phyloP scores from a whole-genome alignment of 2,113 vertebrate species.

The Apistogramma diplotaenia region DNA sequence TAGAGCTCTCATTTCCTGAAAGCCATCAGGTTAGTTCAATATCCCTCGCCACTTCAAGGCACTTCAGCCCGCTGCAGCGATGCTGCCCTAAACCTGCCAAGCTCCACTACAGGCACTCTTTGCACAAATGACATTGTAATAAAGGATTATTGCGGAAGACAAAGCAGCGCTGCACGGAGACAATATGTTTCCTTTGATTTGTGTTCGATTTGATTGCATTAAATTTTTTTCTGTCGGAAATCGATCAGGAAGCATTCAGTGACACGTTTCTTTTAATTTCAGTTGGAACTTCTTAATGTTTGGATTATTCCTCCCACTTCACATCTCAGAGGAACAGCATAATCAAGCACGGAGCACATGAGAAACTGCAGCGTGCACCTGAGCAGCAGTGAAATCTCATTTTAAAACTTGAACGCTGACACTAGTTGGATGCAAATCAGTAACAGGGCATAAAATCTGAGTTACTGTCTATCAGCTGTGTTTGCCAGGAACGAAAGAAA shows the following conservation, averaged over 20 bases:
- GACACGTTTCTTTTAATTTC: slow-evolving; percentile 16
- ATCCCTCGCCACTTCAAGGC: not conserved
- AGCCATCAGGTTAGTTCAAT: slow-evolving; percentile 1
- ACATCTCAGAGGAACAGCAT: slow-evolving; percentile 32
- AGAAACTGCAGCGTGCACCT: not conserved
- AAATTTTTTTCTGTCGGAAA: not conserved
- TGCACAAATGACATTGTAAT: not conserved
- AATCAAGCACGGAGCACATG: slow-evolving; percentile 12
- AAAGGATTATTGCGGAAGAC: not conserved
- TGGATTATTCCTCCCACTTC: slow-evolving; percentile 41
- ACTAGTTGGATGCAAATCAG: not conserved
- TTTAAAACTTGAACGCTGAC: slow-evolving; percentile 1
- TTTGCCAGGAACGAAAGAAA: not conserved
- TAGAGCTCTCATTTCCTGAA: slow-evolving; percentile 12
- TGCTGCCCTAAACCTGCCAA: not conserved
- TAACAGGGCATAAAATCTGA: too few species aligned
- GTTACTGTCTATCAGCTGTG: not conserved
- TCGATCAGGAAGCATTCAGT: not conserved
- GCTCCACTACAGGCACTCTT: not conserved
- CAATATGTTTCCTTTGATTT: not conserved
- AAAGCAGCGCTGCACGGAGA: not conserved
- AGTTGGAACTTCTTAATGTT: slow-evolving; percentile 27
- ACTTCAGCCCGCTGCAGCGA: not conserved
- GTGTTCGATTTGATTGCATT: not conserved
- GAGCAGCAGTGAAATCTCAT: not conserved